These are phyloP conservation scores for Falcaria lacertinaria DNA, from an alignment of 2,888 invertebrate species.

Conservation along the genomic window DNA sequence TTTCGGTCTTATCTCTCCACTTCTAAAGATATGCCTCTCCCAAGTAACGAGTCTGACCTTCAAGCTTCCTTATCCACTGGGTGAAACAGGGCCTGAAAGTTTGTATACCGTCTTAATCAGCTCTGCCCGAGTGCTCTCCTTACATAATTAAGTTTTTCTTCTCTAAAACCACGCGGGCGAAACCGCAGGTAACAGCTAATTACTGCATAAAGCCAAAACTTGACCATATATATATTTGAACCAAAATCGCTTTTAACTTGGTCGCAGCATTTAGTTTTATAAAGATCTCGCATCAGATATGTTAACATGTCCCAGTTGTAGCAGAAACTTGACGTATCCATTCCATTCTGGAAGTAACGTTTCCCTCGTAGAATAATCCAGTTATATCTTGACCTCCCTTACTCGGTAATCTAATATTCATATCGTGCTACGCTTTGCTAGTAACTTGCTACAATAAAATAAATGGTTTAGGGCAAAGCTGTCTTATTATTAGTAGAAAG, in stretches of 20 bases:
- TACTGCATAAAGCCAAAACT: no score
- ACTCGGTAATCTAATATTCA: neutral
- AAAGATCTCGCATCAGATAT: constrained; percentile 6
- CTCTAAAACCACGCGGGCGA: no score
- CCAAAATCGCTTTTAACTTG: neutral
- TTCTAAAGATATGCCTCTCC: no score
- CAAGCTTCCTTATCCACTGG: no score
- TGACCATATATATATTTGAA: neutral
- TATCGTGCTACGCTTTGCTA: neutral
- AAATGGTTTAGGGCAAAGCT: neutral
- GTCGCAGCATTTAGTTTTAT: neutral
- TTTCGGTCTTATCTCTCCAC: no score
- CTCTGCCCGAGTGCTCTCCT: no score
- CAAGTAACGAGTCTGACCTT: no score
- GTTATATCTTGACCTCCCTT: neutral
- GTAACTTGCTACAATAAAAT: neutral
- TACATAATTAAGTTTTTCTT: no score
- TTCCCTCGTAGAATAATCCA: neutral
- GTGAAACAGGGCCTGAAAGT: no score
- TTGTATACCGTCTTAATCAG: no score
- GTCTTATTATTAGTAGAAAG: neutral
- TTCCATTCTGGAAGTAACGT: constrained; percentile 3
- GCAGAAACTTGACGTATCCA: constrained; percentile 6
- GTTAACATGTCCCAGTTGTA: constrained; percentile 4
- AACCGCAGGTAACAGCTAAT: no score